phyloP scores from a whole-genome alignment of 1,140 invertebrate genomes.

The Anoplophora glabripennis region DNA sequence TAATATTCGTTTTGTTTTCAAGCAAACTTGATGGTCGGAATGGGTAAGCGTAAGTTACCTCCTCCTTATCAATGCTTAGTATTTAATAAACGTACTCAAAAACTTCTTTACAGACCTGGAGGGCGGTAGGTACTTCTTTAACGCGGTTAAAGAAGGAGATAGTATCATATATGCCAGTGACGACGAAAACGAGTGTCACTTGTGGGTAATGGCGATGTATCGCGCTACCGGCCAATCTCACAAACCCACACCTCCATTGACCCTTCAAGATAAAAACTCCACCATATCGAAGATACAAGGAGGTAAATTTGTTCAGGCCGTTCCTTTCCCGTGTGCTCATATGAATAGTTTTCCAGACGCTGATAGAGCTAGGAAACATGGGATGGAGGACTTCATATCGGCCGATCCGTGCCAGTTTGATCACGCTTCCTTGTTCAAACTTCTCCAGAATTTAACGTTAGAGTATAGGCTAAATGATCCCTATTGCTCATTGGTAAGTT shows the following conservation, averaged over 20 bases:
- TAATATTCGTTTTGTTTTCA: conserved; percentile 35
- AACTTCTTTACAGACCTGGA: conserved; percentile 64
- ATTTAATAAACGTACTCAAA: conserved; percentile 6
- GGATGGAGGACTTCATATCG: conserved; percentile 98
- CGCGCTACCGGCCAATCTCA: conserved; percentile 98
- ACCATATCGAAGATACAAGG: conserved; percentile 87
- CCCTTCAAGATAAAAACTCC: conserved; percentile 79
- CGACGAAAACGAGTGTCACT: conserved; percentile 96
- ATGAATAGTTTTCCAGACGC: conserved; percentile 63
- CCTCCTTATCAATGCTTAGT: conserved; percentile 12
- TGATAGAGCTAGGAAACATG: conserved; percentile 94
- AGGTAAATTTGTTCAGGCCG: conserved; percentile 52
- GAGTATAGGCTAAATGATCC: conserved; percentile 96
- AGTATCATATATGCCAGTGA: conserved; percentile 95
- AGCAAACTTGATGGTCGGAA: conserved; percentile 88
- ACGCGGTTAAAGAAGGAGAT: conserved; percentile 97
- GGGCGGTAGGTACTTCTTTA: conserved; percentile 93
- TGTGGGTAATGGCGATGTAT: conserved; percentile 99
- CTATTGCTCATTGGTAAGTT: conserved; percentile 88
- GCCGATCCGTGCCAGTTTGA: conserved; percentile 97
- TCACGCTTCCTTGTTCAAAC: conserved; percentile 88
- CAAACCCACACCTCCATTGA: conserved; percentile 92
- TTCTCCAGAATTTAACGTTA: conserved; percentile 87
- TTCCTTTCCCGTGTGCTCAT: conserved; percentile 4
- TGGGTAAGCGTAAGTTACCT: conserved; percentile 59